Base-by-base conservation (phyloP, 2,113 vertebrate species). In the Acrocephalus arundinaceus region DNA sequence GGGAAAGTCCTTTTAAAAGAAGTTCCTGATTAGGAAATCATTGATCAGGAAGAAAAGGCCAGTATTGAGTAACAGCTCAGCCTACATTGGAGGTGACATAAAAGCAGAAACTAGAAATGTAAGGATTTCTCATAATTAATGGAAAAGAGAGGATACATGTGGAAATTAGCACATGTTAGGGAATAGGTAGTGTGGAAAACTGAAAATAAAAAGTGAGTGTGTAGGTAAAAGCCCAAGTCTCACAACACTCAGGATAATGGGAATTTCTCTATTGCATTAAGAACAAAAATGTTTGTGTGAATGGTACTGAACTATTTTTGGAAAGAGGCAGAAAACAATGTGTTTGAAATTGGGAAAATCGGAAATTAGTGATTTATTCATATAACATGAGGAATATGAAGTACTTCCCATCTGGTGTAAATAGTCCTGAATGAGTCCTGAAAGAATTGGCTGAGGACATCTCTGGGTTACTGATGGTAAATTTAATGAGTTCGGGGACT, bases 401-500 rank as follows among this genome's bases (percentile, higher is more conserved):
- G 25, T 63, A 18, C 24, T 96, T 19, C 48, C 85, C 94, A 78
- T 89, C 80, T 94, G 89, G 65, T 0, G 1, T 89, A 84, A 83
- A 71, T 65, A 84, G 37, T 72, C 59, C 37, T 62, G 59, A 28
- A 89, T n/a, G 61, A 92, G 48, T 77, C 80, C 73, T 89, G 65
- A 49, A 95, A 93, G 80, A 89, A 87, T 78, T 95, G 89, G 48
- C 91, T 45, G 48, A 89, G 83, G 59, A 86, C 43, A 72, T 89
- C 83, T 93, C 89, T 93, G 89, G 89, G 83, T 87, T 94, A 84
- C 43, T 89, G 80, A 67, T 67, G 48, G 68, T 72, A 96, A 87
- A 90, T 94, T 89, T 97, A 97, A 95, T 97, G 94, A 97, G 80
- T 93, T 49, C 2, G 0, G 95, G 83, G 95, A 92, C 80, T 90